Evolutionary conservation across 2,888 invertebrate genomes (phyloP).

Genomic region (Punctoribates punctum): DNA sequence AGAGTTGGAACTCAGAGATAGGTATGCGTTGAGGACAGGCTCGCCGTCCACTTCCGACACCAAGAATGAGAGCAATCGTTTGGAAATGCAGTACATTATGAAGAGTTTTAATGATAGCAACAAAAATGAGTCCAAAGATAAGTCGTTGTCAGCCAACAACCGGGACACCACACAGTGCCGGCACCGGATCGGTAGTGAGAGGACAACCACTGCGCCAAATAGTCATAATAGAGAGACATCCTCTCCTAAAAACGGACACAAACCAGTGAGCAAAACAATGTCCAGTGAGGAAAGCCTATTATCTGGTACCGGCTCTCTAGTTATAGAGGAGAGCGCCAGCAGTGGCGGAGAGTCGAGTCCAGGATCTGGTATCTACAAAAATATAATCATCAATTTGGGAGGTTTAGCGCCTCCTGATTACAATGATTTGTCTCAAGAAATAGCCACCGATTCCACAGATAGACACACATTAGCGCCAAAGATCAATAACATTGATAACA

Average conservation of each 20-base stretch:
- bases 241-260: slow-evolving; percentile 20
- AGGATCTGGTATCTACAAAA: slow-evolving; percentile 48
- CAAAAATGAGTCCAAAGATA: not conserved
- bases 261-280: slow-evolving; percentile 32
- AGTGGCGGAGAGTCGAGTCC: slow-evolving; percentile 47
- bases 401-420: slow-evolving; percentile 31
- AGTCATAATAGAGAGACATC: not conserved
- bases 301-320: slow-evolving; percentile 46
- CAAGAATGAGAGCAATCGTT: slow-evolving; percentile 1
- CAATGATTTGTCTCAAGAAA: not conserved
- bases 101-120: not conserved
- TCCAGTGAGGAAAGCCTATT: slow-evolving; percentile 47
- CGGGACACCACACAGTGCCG: not conserved
- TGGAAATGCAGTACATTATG: slow-evolving; percentile 4
- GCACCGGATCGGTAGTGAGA: not conserved
- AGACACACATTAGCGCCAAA: not conserved
- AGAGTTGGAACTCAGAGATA: slow-evolving; percentile 3
- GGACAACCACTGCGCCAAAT: not conserved
- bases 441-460: not conserved
- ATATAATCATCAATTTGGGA: slow-evolving; percentile 48
- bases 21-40: not conserved
- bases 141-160: not conserved
- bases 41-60: slow-evolving; percentile 4
- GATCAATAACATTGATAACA: slow-evolving; percentile 16
- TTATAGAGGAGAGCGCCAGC: slow-evolving; percentile 48